Evolutionary conservation across 2,797 vertebrate genomes (phyloP), one percentile per base, ranked within the genome.

Genomic region (Mallotus villosus): DNA sequence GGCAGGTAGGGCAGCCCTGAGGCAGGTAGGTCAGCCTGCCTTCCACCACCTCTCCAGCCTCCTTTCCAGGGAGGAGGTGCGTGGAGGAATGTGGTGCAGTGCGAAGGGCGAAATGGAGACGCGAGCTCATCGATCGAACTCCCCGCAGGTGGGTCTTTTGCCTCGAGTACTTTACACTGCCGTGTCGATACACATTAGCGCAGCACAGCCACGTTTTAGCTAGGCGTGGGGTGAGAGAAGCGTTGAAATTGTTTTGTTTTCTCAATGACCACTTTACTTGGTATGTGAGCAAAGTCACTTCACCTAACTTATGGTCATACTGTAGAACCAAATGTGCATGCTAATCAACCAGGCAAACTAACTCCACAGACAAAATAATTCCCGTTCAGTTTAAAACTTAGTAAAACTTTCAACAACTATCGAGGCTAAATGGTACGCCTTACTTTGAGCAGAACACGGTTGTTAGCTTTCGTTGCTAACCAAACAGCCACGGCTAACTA

Each of bases 21-120:
- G 81, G 74, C 79, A 88, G 85, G 80, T 89, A 88, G 88, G 90
- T 90, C 86, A 90, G 19, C 82, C 70, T 64, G 70, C 74, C 61
- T 66, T 41, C n/a, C 24, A 8, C 73, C 65, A 68, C 64, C 17
- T 4, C 27, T 27, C 7, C n/a, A 7, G 11, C 3, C 19, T 53
- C 66, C 74, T 21, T 59, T 25, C 58, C 58, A 25, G 22, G 58
- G 4, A 59, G 11, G 9, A 11, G 0, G 16, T 11, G 82, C 83
- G 79, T 19, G 19, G 61, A 67, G 78, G 71, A 78, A 76, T 75
- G 69, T 61, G 68, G 74, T 65, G 81, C 67, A 69, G 80, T 17
- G 27, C 25, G 17, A 55, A 5, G 37, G 37, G 11, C 34, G 84
- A 86, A 89, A 87, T 85, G 82, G 80, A 86, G 85, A 82, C 61